These are phyloP conservation scores for Psilanteris sp. DNA, from an alignment of 1,140 invertebrate genomes.

Conservation along the genomic window DNA sequence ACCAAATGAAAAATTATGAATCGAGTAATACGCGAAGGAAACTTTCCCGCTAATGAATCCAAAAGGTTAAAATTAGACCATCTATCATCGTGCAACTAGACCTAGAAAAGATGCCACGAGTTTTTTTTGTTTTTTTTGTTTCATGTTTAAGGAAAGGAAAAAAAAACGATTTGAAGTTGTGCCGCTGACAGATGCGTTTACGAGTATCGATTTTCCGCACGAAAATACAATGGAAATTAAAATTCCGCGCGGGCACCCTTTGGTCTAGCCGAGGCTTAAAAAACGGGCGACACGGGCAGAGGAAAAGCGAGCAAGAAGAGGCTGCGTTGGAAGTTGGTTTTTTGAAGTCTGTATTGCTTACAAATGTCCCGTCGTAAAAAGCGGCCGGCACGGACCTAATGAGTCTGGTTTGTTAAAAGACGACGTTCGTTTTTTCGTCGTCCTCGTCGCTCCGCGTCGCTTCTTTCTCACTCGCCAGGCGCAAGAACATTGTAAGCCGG, in stretches of 20 bases:
- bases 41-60: conserved; percentile 12
- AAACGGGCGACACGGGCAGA: conserved; percentile 28
- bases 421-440: conserved; percentile 67
- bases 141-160: neutral
- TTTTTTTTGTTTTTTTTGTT: no score
- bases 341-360: conserved; percentile 80
- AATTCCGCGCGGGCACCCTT: conserved; percentile 67
- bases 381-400: conserved; percentile 75
- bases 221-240: conserved; percentile 39
- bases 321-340: conserved; percentile 75
- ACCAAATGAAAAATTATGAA: no score
- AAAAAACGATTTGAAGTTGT: conserved; percentile 6
- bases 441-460: conserved; percentile 36
- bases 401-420: conserved; percentile 80
- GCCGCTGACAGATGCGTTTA: conserved; percentile 39
- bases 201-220: conserved; percentile 27
- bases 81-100: neutral
- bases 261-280: conserved; percentile 30
- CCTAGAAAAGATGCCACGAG: no score
- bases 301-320: conserved; percentile 69
- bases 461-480: conserved; percentile 47
- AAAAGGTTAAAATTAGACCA: conserved; percentile 25
- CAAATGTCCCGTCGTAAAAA: conserved; percentile 80
- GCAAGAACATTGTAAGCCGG: conserved; percentile 57
- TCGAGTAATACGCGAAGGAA: no score